Evolutionary conservation across 2,888 invertebrate species (phyloP).

Genomic region (Xiphydria camelus): DNA sequence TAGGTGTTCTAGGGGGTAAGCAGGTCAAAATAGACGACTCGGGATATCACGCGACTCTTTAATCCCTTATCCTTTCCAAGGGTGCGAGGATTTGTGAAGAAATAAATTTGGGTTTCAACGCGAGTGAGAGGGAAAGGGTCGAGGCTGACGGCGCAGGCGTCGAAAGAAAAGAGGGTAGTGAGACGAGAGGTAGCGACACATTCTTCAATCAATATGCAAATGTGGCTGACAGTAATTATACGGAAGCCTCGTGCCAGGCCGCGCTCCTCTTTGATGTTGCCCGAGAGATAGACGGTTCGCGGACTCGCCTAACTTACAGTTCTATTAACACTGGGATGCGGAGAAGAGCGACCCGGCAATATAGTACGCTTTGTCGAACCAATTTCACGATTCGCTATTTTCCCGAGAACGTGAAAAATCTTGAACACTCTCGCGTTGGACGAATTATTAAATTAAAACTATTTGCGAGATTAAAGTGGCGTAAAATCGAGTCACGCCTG

Average conservation of each 20-base stretch:
- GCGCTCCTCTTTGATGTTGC: slow-evolving; percentile 55
- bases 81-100: too few relatives aligned
- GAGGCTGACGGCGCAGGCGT: background rate
- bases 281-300: background rate
- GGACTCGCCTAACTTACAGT: background rate
- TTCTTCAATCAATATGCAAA: slow-evolving; percentile 57
- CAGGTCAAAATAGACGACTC: too few relatives aligned
- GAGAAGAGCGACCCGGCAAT: too few relatives aligned
- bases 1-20: too few relatives aligned
- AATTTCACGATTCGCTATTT: background rate
- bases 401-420: too few relatives aligned
- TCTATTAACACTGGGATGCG: background rate
- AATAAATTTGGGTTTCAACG: too few relatives aligned
- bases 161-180: slow-evolving; percentile 43
- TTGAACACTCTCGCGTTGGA: too few relatives aligned
- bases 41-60: too few relatives aligned
- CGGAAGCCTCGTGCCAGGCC: slow-evolving; percentile 52
- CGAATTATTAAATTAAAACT: too few relatives aligned
- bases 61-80: too few relatives aligned
- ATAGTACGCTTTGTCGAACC: slow-evolving; percentile 1
- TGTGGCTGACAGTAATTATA: slow-evolving; percentile 56
- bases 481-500: too few relatives aligned
- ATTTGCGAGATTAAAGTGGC: too few relatives aligned
- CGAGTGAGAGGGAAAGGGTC: background rate
- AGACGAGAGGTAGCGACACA: slow-evolving; percentile 32